Evolutionary conservation across 2,888 invertebrate genomes (phyloP), one percentile per base, ranked within the genome.

Genomic region (Drosophila vallismaia): DNA sequence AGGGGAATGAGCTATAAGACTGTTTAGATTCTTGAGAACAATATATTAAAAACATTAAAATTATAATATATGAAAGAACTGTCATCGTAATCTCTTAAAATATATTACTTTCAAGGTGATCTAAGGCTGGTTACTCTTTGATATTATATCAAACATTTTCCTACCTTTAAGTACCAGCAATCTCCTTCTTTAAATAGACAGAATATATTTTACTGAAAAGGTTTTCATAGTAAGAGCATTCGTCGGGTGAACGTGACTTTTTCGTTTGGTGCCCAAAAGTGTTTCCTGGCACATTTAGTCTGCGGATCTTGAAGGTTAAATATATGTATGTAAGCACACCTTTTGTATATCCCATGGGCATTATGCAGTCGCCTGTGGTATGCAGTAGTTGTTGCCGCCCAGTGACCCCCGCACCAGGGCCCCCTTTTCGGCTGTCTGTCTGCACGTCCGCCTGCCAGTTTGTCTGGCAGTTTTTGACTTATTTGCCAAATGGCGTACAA

Each of bases 401-500:
- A n/a, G 40, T 42, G 40, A 8, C 10, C 36, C 28, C 59, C 31
- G 19, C 56, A 40, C 42, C n/a, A 8, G 48, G 14, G 14, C 38
- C 24, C 31, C 49, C 31, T 29, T 31, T 57, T 33, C 4, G 36
- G 29, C 40, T 40, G 14, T 56, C 44, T 57, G 66, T 54, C 38
- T 52, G 63, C 49, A 26, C 57, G 53, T 45, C 73, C 74, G 75
- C 44, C 55, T 74, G 70, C 57, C 67, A 62, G 71, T 44, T 68
- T 78, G 75, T 77, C 79, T 81, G 75, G 71, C 75, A 68, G 72
- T 69, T 78, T 75, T 74, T 86, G 88, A 82, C 80, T 82, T 86
- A 88, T 88, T 86, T 84, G 88, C 86, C 81, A 88, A 88, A 83
- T 88, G 82, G 86, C 84, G 80, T 78, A 86, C 84, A 84, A 83